These are phyloP conservation scores for Cydia amplana DNA, from an alignment of 1,140 invertebrate genomes.

Conservation along the genomic window DNA sequence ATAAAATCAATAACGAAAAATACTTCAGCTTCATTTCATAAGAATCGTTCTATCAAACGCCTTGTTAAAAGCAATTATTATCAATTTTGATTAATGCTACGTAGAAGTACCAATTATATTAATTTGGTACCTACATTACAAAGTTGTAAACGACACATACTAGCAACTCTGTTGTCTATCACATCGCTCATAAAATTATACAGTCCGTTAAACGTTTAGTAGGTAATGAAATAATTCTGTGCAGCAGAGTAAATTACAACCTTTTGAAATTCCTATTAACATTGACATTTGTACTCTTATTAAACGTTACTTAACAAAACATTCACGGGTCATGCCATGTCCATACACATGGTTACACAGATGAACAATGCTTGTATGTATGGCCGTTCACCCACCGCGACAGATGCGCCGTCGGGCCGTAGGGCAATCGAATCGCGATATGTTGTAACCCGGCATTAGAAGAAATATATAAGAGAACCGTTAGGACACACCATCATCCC, in stretches of 20 bases:
- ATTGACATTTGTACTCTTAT: constrained; percentile 64
- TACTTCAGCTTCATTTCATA: too few relatives aligned
- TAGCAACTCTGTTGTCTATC: constrained; percentile 13
- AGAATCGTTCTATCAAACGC: too few relatives aligned
- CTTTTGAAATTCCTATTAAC: constrained; percentile 64
- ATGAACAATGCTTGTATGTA: constrained; percentile 37
- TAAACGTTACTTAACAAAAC: constrained; percentile 55
- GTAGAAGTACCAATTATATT: not conserved
- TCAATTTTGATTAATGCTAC: too few relatives aligned
- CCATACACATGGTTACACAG: constrained; percentile 50
- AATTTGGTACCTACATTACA: not conserved
- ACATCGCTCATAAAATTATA: constrained; percentile 37
- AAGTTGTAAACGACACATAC: constrained; percentile 30
- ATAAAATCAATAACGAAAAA: too few relatives aligned
- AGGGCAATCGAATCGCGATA: constrained; percentile 48
- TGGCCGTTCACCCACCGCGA: constrained; percentile 40
- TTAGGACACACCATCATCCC: constrained; percentile 66
- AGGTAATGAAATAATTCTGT: constrained; percentile 38
- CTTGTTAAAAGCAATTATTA: too few relatives aligned
- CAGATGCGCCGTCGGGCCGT: constrained; percentile 47
- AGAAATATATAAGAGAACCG: constrained; percentile 75
- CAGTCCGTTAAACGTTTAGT: constrained; percentile 36
- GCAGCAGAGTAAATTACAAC: constrained; percentile 42
- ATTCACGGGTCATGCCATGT: constrained; percentile 54
- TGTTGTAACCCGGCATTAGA: constrained; percentile 72